phyloP scores from a whole-genome alignment of 2,113 vertebrate species.

The Seriola aureovittata region DNA sequence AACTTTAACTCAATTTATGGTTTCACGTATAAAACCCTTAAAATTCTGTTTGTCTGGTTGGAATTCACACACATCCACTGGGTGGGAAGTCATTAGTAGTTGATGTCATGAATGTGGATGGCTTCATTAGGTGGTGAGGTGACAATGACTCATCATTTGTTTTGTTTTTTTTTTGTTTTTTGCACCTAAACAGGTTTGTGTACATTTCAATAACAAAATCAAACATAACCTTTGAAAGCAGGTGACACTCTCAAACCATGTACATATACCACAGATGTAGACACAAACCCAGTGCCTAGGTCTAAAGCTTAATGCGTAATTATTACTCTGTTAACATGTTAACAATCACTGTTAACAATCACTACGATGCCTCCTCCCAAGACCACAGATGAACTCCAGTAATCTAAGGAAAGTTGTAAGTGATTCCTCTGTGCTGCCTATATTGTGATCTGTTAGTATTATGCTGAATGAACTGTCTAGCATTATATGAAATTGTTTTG shows the following conservation, averaged over 20 bases:
- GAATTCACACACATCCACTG: too few species aligned
- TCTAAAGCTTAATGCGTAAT: background rate
- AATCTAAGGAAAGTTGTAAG: too few species aligned
- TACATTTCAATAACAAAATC: background rate
- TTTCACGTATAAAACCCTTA: too few species aligned
- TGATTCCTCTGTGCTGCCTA: too few species aligned
- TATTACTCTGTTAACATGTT: background rate
- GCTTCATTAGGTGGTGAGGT: too few species aligned
- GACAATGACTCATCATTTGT: too few species aligned
- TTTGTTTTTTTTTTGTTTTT: too few species aligned
- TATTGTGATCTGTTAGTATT: background rate
- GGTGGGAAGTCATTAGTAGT: too few species aligned
- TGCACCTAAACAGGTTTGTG: conserved; percentile 3
- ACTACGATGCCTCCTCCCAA: background rate
- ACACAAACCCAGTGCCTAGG: background rate
- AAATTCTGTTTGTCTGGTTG: too few species aligned
- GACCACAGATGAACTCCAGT: background rate
- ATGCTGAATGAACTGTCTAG: background rate
- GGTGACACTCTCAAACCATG: background rate
- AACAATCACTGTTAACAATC: background rate
- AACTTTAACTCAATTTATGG: too few species aligned
- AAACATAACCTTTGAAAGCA: background rate
- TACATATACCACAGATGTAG: background rate
- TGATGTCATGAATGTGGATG: background rate
- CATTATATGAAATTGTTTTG: background rate